phyloP scores from a whole-genome alignment of 64 coral and sea anemone species.

The Montipora sp. region DNA sequence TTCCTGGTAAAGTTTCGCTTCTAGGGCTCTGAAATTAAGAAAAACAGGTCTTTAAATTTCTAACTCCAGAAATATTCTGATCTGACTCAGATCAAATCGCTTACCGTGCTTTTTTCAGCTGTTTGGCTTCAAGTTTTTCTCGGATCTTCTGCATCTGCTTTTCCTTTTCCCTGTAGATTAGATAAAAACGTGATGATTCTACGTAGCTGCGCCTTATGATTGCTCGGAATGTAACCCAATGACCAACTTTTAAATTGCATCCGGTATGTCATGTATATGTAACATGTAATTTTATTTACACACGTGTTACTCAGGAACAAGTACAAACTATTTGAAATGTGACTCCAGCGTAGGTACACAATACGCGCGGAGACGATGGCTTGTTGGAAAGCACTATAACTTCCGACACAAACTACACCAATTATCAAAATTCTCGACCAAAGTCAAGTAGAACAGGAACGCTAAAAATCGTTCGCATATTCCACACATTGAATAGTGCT shows the following conservation, averaged over 20 bases:
- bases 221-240: background rate
- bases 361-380: background rate
- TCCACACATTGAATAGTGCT: too few species aligned
- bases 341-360: background rate
- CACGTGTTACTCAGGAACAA: too few species aligned
- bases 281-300: too few species aligned
- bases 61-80: background rate
- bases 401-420: too few species aligned
- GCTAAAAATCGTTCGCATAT: too few species aligned
- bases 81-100: too few species aligned
- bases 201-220: background rate
- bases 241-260: background rate
- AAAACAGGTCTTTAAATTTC: background rate
- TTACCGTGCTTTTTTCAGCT: conserved; percentile 91
- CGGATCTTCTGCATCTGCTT: conserved; percentile 91
- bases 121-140: conserved; percentile 91
- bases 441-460: too few species aligned
- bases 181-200: background rate
- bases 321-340: too few species aligned
- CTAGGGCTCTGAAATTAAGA: conserved; percentile 65
- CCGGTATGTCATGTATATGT: too few species aligned
- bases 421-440: too few species aligned
- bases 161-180: conserved; percentile 80
- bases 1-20: conserved; percentile 71
- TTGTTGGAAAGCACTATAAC: too few species aligned